A percentile compares a stretch with the other conserved stretches of the same genome.
Conservation (phyloP, 2,888 invertebrate genomes). For the Pheosia tremula region DNA sequence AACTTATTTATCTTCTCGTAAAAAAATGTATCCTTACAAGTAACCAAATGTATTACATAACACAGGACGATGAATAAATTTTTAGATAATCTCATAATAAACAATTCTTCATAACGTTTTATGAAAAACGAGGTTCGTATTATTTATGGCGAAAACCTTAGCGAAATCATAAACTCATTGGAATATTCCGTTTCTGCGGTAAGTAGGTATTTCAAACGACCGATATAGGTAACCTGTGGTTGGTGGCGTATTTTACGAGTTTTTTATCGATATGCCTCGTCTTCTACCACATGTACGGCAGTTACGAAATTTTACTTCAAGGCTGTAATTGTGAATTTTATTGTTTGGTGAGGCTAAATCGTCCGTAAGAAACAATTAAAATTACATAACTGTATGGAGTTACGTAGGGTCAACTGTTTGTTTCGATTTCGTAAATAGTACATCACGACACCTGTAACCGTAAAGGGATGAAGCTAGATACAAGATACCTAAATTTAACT, state of each 20-base stretch:
- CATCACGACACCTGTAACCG: too few relatives aligned
- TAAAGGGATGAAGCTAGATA: too few relatives aligned
- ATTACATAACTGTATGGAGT: not conserved
- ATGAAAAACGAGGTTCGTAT: constrained; percentile 36
- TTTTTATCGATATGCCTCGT: constrained; percentile 53
- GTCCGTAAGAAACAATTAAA: not conserved
- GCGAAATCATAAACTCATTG: constrained; percentile 47
- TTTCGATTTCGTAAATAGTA: too few relatives aligned
- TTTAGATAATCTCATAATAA: constrained; percentile 47
- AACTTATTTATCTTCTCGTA: constrained; percentile 54
- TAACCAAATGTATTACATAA: constrained; percentile 30
- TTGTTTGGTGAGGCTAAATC: constrained; percentile 19
- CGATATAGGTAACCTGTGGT: constrained; percentile 37
- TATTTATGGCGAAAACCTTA: constrained; percentile 48
- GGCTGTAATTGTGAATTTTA: constrained; percentile 13
- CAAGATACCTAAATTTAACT: too few relatives aligned
- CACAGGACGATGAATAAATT: constrained; percentile 35
- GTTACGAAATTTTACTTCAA: constrained; percentile 41
- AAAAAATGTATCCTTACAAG: constrained; percentile 44
- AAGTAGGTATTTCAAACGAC: constrained; percentile 40
- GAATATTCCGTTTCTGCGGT: constrained; percentile 49
- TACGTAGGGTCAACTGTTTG: not conserved
- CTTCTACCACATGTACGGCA: constrained; percentile 41
- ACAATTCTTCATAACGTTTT: constrained; percentile 43
- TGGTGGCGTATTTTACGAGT: constrained; percentile 47